A percentile compares a stretch with the other conserved stretches of the same genome.
phyloP scores from a whole-genome alignment of 37 sponge, comb jelly and placozoan species.

The Halichondria panicea region DNA sequence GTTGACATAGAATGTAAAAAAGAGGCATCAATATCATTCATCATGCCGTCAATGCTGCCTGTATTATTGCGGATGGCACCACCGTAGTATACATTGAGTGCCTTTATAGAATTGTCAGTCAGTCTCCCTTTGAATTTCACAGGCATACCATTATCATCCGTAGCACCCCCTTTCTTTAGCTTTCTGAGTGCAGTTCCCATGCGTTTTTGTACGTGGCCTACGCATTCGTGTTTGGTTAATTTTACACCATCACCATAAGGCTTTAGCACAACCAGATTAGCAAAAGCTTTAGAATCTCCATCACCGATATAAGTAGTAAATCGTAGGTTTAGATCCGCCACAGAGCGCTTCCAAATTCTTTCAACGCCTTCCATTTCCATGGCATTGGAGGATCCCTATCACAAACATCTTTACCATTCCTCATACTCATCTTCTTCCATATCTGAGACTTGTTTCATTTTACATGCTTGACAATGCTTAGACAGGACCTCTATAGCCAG shows the following conservation, averaged over 20 bases:
- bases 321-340: neutral
- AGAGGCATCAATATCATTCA: neutral
- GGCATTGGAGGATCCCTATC: neutral
- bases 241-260: neutral
- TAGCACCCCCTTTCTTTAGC: neutral
- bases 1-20: constrained; percentile 16
- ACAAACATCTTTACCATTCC: neutral
- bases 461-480: constrained; percentile 4
- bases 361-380: neutral
- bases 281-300: constrained; percentile 5
- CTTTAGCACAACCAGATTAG: neutral
- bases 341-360: neutral
- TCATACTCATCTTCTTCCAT: neutral
- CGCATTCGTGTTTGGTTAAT: constrained; percentile 8
- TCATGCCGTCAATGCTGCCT: constrained; percentile 1
- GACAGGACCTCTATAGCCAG: constrained; percentile 1
- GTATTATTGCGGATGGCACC: constrained; percentile 3
- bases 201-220: constrained; percentile 5
- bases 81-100: constrained; percentile 8
- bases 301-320: neutral
- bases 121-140: constrained; percentile 4
- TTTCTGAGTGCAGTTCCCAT: neutral
- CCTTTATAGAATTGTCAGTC: neutral
- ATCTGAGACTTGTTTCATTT: neutral
- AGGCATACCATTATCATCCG: neutral